Conservation (phyloP, 2,797 vertebrate species). For the Sitta carolinensis region DNA sequence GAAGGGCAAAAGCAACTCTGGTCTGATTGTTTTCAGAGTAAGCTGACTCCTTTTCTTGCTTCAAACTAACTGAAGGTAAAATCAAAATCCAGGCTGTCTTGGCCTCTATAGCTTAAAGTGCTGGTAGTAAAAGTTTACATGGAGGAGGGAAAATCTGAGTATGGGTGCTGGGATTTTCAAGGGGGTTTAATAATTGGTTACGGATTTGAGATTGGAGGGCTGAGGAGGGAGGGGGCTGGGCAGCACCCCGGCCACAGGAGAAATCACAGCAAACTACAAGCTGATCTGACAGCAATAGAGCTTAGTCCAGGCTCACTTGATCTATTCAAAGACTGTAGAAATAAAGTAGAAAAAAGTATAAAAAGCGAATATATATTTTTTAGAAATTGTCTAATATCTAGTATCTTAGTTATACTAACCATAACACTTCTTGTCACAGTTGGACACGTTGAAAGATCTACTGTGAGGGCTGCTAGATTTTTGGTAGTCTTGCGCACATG, state of each 20-base stretch:
- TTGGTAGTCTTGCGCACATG: accelerated
- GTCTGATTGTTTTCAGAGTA: neutral
- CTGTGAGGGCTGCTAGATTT: neutral
- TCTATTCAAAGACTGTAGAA: neutral
- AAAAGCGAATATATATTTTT: neutral
- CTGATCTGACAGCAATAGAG: neutral
- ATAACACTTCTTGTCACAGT: neutral
- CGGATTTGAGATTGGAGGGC: accelerated
- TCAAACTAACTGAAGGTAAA: neutral
- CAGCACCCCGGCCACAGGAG: accelerated
- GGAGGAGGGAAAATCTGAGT: neutral
- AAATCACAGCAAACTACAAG: neutral
- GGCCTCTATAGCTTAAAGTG: neutral
- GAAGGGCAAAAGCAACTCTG: neutral
- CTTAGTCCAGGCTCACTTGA: neutral
- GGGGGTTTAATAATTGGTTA: neutral
- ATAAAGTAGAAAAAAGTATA: neutral
- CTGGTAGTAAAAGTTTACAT: neutral
- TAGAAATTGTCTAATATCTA: neutral
- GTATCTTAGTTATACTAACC: neutral
- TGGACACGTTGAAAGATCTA: neutral
- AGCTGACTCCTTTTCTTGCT: neutral
- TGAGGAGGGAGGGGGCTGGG: neutral
- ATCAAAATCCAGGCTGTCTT: neutral
- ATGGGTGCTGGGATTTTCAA: neutral